phyloP scores from a whole-genome alignment of 2,888 invertebrate species.

The Pseudococcus viburni region DNA sequence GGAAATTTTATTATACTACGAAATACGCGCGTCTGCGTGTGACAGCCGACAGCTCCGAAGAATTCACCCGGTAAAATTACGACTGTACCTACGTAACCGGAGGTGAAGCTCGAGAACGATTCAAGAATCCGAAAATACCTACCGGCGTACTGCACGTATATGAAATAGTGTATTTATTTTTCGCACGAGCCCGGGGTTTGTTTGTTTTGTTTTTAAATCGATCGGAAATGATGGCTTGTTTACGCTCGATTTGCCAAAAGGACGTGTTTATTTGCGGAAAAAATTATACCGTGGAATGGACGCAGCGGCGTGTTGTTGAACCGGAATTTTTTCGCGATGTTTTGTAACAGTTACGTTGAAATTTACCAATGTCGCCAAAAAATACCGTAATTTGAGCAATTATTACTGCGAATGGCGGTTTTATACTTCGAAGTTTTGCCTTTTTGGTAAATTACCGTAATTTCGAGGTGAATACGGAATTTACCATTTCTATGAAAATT shows the following conservation, averaged over 20 bases:
- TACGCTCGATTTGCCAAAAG: slow-evolving; percentile 28
- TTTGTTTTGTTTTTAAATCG: slow-evolving; percentile 32
- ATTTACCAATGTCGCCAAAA: background rate
- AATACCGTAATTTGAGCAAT: too few species aligned
- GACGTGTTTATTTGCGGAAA: slow-evolving; percentile 10
- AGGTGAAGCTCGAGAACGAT: background rate
- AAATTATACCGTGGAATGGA: background rate
- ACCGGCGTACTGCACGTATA: background rate
- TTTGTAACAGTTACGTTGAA: background rate
- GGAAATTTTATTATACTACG: background rate
- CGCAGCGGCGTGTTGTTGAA: background rate
- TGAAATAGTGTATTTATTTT: background rate
- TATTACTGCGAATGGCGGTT: too few species aligned
- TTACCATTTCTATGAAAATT: background rate
- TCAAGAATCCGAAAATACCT: background rate
- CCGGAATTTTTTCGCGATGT: background rate
- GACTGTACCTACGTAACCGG: background rate
- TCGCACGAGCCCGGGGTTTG: background rate
- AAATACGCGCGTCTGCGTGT: background rate
- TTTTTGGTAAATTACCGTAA: background rate
- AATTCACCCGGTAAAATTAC: background rate
- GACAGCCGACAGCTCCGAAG: background rate
- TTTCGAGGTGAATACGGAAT: background rate
- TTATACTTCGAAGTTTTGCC: background rate
- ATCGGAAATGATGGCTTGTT: slow-evolving; percentile 28